Evolutionary conservation across 2,113 vertebrate species (phyloP).

Genomic region (Tyrannus savana): DNA sequence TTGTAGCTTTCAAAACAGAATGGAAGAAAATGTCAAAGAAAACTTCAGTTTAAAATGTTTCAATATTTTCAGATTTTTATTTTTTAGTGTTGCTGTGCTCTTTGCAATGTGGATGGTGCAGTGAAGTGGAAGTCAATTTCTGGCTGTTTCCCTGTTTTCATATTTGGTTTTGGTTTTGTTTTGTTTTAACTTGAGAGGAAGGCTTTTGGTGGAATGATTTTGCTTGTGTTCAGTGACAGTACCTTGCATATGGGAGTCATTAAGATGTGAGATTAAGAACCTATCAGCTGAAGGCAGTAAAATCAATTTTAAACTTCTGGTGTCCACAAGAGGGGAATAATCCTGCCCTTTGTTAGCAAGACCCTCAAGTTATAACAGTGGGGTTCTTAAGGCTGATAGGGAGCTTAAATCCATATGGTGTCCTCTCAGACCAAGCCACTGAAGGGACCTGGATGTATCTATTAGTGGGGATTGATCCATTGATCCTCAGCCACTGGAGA

Average conservation of each 20-base stretch:
- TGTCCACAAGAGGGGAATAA: neutral
- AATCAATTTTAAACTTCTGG: conserved; percentile 9
- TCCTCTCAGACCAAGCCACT: neutral
- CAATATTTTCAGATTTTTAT: neutral
- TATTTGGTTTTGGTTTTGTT: neutral
- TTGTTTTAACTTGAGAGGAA: neutral
- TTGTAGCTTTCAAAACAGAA: neutral
- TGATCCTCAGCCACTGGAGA: neutral
- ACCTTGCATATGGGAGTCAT: neutral
- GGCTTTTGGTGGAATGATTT: neutral
- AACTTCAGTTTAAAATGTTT: neutral
- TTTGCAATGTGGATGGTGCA: neutral
- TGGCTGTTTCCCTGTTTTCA: neutral
- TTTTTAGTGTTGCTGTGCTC: neutral
- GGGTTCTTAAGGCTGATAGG: neutral
- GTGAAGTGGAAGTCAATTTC: neutral
- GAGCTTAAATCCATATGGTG: neutral
- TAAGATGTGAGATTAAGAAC: conserved; percentile 1
- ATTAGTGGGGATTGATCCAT: neutral
- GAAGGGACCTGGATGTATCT: neutral
- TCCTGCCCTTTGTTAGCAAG: neutral
- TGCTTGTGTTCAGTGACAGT: neutral
- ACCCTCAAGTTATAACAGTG: neutral
- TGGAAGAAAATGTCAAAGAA: conserved; percentile 2
- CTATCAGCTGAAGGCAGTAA: conserved; percentile 16